A percentile compares a stretch with the other conserved stretches of the same genome.
phyloP scores from a whole-genome alignment of 2,113 vertebrate genomes.

The Chitala chitala region DNA sequence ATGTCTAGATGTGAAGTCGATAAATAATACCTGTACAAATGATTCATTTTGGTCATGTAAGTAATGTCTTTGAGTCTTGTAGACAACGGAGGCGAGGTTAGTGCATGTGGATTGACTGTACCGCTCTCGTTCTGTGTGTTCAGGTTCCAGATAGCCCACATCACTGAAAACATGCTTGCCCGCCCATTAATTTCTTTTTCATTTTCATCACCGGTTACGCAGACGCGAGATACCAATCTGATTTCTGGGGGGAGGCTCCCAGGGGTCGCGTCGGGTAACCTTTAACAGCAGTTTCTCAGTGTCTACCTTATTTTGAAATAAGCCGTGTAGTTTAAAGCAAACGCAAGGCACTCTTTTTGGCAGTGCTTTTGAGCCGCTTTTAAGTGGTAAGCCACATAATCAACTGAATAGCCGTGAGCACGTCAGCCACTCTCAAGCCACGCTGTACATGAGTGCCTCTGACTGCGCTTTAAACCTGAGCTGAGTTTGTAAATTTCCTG shows the following conservation, averaged over 20 bases:
- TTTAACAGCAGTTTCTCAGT: not conserved
- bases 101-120: not conserved
- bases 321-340: no score
- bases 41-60: slow-evolving; percentile 9
- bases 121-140: not conserved
- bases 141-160: not conserved
- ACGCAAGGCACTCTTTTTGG: no score
- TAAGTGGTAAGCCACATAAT: no score
- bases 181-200: not conserved
- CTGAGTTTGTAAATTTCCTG: no score
- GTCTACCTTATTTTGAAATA: no score
- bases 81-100: not conserved
- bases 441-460: no score
- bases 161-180: not conserved
- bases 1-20: no score
- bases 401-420: no score
- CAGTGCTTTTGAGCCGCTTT: not conserved
- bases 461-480: not conserved
- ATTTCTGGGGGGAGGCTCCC: not conserved
- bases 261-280: not conserved
- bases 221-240: not conserved
- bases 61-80: not conserved
- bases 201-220: not conserved
- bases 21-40: not conserved
- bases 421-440: no score